Evolutionary conservation across 2,888 invertebrate genomes (phyloP), one percentile per base, ranked within the genome.

Genomic region (Ophion costatus): DNA sequence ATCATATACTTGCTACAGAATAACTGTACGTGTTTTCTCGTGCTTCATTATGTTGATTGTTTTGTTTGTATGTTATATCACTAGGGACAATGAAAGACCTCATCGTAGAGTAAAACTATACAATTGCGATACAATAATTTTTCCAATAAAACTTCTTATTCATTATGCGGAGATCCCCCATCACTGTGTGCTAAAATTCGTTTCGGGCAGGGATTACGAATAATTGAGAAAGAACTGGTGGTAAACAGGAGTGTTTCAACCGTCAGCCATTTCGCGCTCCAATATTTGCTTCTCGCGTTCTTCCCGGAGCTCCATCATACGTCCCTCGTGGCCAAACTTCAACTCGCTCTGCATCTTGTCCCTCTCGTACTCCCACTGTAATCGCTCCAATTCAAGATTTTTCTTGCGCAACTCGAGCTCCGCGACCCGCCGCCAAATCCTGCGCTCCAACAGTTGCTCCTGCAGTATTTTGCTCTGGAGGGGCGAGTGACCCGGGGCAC

Each of bases 221-320:
- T 9, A 17, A 80, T 56, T 24, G 51, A 45, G 61, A 45, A 24
- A 51, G 45, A n/a, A 10, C 56, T 24, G 33, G n/a, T 71, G 11
- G 33, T 17, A 56, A 14, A n/a, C 56, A 76, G 67, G 67, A 73
- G 63, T 51, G 78, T 59, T 42, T 79, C 71, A 75, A 76, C 73
- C 86, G 61, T 59, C 87, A 80, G 82, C 88, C 88, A 86, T 69
- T 88, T 82, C 89, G 2, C 82, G 88, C 78, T 91, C 89, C 38
- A 90, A 89, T 33, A 88, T 86, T 51, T 90, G 89, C 57, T 87
- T 88, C 86, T 91, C 91, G 20, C 87, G 87, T 64, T 92, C 90
- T 79, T 92, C 91, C 70, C 88, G 88, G n/a, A 91, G 74, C 84
- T 92, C 89, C 91, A 92, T 92, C 89, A 92, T 91, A 4, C 90